These are phyloP conservation scores for Chelon labrosus DNA, from an alignment of 2,797 vertebrate species.

Conservation along the genomic window DNA sequence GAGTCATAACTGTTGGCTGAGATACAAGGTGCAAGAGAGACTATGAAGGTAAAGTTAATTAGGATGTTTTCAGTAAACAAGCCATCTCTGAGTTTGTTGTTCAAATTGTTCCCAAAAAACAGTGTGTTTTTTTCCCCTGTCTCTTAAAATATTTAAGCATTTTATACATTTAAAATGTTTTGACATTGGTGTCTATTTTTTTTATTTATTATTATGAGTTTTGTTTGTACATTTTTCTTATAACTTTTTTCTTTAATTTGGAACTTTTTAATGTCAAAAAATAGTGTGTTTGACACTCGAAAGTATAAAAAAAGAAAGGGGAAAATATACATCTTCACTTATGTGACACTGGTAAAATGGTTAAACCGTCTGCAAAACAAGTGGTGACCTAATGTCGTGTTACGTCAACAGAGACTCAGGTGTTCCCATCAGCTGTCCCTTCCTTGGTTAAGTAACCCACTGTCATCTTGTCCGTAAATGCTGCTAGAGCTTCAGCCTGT, in stretches of 20 bases:
- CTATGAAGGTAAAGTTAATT: neutral
- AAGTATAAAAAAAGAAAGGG: neutral
- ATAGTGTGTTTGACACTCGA: too few relatives aligned
- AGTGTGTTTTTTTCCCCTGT: too few relatives aligned
- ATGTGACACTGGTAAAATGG: neutral
- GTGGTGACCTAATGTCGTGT: conserved; percentile 6
- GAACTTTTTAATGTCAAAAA: too few relatives aligned
- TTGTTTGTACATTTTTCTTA: too few relatives aligned
- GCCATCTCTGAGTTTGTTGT: neutral
- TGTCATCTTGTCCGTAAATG: conserved; percentile 20
- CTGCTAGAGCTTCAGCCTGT: conserved; percentile 24
- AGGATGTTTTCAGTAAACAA: too few relatives aligned
- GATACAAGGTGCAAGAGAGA: neutral
- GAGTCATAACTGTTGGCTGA: neutral
- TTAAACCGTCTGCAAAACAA: neutral
- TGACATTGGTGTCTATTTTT: too few relatives aligned
- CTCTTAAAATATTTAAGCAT: too few relatives aligned
- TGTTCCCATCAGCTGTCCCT: conserved; percentile 26
- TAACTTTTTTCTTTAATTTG: too few relatives aligned
- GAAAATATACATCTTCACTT: neutral
- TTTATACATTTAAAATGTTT: too few relatives aligned
- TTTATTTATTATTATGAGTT: too few relatives aligned
- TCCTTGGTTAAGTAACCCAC: conserved; percentile 35
- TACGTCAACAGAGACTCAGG: conserved; percentile 47
- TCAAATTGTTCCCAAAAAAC: neutral